Evolutionary conservation across 2,888 invertebrate species (phyloP).

Genomic region (Kryphioiulus occultus): DNA sequence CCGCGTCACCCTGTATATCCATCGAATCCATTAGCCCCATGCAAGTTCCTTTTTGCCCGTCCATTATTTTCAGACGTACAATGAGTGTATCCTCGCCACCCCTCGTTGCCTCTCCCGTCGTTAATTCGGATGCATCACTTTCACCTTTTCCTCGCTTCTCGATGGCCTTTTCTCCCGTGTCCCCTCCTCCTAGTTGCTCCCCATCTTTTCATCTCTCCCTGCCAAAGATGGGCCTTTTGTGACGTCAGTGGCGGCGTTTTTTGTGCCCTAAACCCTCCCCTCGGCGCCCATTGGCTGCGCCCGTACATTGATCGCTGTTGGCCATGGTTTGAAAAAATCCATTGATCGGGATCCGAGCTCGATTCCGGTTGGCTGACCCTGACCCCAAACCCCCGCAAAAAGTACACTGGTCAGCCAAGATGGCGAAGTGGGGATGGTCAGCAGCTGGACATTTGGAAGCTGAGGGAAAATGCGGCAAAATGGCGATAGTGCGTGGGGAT

Average conservation of each 20-base stretch:
- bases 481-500: neutral
- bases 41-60: neutral
- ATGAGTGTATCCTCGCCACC: neutral
- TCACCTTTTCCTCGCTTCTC: neutral
- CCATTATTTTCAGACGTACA: neutral
- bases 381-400: too few species aligned
- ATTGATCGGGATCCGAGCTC: neutral
- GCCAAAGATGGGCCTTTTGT: neutral
- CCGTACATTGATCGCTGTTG: neutral
- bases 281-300: neutral
- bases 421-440: neutral
- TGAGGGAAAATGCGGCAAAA: neutral
- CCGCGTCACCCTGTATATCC: neutral
- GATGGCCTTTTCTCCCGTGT: neutral
- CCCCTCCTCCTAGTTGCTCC: neutral
- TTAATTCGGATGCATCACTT: neutral
- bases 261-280: slow-evolving; percentile 21
- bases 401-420: neutral
- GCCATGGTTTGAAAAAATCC: neutral
- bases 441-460: neutral
- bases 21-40: neutral
- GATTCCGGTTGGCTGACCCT: slow-evolving; percentile 22
- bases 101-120: neutral
- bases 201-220: slow-evolving; percentile 29
- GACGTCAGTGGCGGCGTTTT: neutral